Conservation (phyloP, 2,797 vertebrate species). For the Momotus momota region DNA sequence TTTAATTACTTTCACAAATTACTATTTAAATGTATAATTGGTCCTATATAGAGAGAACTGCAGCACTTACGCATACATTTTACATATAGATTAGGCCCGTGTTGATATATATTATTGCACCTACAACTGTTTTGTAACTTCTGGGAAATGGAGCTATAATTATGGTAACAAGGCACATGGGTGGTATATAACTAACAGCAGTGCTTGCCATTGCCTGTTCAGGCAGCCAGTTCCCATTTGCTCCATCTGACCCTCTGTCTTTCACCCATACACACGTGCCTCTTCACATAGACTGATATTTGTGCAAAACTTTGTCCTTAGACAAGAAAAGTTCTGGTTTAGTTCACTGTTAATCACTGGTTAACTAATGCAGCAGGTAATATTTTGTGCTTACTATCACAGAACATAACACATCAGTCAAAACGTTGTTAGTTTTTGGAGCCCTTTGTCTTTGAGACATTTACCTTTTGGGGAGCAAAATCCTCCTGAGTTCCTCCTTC, state of each 20-base stretch:
- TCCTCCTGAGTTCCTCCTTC: not conserved
- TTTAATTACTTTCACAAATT: not conserved
- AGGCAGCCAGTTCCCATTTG: not conserved
- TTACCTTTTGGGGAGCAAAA: not conserved
- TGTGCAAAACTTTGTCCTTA: not conserved
- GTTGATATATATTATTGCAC: not conserved
- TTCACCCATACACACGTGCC: fast-evolving
- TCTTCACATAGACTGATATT: not conserved
- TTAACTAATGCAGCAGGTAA: not conserved
- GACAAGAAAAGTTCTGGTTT: not conserved
- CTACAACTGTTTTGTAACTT: not conserved
- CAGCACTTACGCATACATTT: not conserved
- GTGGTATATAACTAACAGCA: not conserved
- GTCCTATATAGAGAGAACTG: not conserved
- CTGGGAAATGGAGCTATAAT: not conserved
- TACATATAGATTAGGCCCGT: fast-evolving
- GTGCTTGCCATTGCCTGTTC: not conserved
- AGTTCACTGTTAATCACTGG: not conserved
- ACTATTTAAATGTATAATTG: not conserved
- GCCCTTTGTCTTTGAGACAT: not conserved
- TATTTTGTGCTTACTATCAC: not conserved
- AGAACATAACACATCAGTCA: not conserved
- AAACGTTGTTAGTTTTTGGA: not conserved
- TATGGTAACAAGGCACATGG: not conserved
- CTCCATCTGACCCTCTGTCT: not conserved